Conservation (phyloP, 2,888 invertebrate species). For the Mantis religiosa region DNA sequence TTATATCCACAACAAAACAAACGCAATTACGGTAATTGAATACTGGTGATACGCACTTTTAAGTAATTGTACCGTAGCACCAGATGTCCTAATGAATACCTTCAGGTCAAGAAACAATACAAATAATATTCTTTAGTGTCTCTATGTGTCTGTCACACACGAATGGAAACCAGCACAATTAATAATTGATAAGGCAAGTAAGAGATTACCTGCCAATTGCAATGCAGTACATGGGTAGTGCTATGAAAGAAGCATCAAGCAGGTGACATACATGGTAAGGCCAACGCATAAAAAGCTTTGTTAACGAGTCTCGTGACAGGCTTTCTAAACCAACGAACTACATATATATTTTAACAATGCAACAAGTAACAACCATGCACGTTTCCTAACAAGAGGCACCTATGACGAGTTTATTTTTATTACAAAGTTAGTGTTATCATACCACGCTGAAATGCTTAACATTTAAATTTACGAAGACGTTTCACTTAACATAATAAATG, state of each 20-base stretch:
- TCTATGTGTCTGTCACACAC: background rate
- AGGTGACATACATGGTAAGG: background rate
- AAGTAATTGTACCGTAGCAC: too few relatives aligned
- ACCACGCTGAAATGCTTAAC: background rate
- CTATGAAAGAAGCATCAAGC: background rate
- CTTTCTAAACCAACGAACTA: background rate
- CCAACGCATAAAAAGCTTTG: background rate
- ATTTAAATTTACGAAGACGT: constrained; percentile 7
- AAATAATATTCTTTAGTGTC: too few relatives aligned
- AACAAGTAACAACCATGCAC: constrained; percentile 6
- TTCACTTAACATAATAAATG: background rate
- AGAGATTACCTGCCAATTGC: background rate
- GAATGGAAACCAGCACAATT: background rate
- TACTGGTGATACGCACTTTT: too few relatives aligned
- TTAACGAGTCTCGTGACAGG: constrained; percentile 12
- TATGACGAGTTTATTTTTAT: background rate
- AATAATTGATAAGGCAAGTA: background rate
- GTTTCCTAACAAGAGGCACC: background rate
- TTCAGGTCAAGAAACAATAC: too few relatives aligned
- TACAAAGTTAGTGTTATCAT: background rate
- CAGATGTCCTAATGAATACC: too few relatives aligned
- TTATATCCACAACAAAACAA: too few relatives aligned
- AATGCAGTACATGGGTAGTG: background rate
- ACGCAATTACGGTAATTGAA: too few relatives aligned
- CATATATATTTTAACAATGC: constrained; percentile 12